Percentiles rank a stretch among this genome's conserved stretches.
Conservation (phyloP, 2,797 vertebrate species). For the Galaxias olidus region DNA sequence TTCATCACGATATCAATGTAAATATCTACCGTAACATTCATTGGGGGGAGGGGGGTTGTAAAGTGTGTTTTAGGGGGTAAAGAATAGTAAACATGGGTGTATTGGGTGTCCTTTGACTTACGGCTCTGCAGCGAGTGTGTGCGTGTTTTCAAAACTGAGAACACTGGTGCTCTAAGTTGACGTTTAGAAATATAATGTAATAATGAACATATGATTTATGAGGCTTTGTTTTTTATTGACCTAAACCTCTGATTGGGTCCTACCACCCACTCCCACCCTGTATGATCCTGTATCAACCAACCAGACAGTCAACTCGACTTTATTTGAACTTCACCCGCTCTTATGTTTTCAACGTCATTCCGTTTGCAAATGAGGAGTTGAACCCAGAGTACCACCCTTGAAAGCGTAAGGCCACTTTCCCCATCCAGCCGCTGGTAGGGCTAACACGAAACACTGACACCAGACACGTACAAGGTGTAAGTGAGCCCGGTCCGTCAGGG, state of each 20-base stretch:
- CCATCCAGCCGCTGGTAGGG: background rate
- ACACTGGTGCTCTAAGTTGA: background rate
- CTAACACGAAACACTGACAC: background rate
- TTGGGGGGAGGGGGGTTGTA: background rate
- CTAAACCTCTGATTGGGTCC: too few species aligned
- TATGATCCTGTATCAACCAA: background rate
- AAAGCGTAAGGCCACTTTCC: background rate
- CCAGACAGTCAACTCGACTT: background rate
- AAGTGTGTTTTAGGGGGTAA: conserved; percentile 13
- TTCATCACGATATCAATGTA: conserved; percentile 52
- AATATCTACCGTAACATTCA: conserved; percentile 41
- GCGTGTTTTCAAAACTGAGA: background rate
- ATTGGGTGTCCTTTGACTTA: conserved; percentile 20
- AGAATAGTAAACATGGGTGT: conserved; percentile 22
- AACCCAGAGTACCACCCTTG: background rate
- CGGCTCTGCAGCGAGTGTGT: too few species aligned
- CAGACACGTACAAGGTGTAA: background rate
- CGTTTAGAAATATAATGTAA: background rate
- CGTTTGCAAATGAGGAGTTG: too few species aligned
- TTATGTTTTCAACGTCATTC: too few species aligned
- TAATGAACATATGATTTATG: background rate
- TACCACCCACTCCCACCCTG: background rate
- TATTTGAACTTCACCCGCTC: background rate
- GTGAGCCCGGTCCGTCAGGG: background rate
- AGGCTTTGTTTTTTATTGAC: background rate